Evolutionary conservation across 2,113 vertebrate genomes (phyloP).

Genomic region (Glaucomys volans): DNA sequence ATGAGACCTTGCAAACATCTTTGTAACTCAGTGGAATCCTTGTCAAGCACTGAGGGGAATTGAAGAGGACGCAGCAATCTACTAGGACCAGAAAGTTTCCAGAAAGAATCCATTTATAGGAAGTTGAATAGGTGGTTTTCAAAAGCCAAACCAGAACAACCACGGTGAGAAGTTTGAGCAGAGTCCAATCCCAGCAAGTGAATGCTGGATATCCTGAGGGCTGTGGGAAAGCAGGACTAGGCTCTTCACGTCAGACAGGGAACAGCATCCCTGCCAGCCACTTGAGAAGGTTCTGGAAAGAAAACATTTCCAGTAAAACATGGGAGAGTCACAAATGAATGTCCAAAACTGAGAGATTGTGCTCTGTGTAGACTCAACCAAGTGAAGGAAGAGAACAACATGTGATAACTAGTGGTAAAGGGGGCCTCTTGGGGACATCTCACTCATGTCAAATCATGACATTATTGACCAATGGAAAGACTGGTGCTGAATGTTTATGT

Average conservation of each 20-base stretch:
- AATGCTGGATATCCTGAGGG: neutral
- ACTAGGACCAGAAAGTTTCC: neutral
- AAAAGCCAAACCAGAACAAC: slow-evolving; percentile 18
- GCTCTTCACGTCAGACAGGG: neutral
- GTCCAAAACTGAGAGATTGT: neutral
- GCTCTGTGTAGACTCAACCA: neutral
- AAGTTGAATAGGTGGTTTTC: neutral
- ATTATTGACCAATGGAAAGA: neutral
- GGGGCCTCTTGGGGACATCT: neutral
- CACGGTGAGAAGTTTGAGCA: neutral
- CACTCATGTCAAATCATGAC: neutral
- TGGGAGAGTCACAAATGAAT: neutral
- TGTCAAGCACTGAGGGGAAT: too few species aligned
- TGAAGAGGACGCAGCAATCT: too few species aligned
- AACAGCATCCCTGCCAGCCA: neutral
- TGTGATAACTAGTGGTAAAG: neutral
- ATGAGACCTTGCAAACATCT: too few species aligned
- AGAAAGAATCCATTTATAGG: neutral
- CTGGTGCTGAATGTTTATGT: neutral
- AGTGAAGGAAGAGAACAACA: too few species aligned
- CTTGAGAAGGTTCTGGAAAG: neutral
- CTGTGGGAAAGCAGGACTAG: neutral
- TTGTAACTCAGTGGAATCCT: too few species aligned
- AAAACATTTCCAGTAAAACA: neutral
- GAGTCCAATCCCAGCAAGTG: neutral